A percentile compares a stretch with the other conserved stretches of the same genome.
Conservation (phyloP, 2,888 invertebrate species). For the Salticus scenicus region DNA sequence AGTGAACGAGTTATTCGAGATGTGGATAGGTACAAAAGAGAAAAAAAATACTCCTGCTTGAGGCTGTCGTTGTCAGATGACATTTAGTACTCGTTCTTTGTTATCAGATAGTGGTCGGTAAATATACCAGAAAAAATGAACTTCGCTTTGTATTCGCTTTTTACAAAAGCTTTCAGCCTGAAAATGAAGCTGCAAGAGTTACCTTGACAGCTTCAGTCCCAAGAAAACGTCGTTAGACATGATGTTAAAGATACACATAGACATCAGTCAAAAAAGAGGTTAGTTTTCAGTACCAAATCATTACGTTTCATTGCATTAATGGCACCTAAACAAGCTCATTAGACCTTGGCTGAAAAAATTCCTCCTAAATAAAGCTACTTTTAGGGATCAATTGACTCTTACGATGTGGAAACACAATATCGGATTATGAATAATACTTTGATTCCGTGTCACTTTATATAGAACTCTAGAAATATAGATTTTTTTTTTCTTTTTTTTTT, state of each 20-base stretch:
- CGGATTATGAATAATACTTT: not conserved
- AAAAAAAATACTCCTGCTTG: slow-evolving; percentile 24
- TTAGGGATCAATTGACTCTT: slow-evolving; percentile 1
- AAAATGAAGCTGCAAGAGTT: slow-evolving; percentile 43
- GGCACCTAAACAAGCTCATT: slow-evolving; percentile 57
- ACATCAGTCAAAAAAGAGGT: slow-evolving; percentile 5
- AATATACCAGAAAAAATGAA: slow-evolving; percentile 25
- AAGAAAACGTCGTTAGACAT: slow-evolving; percentile 28
- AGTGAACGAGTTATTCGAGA: slow-evolving; percentile 42
- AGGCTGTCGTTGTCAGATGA: slow-evolving; percentile 46
- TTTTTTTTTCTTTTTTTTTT: too few species aligned
- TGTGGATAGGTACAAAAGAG: slow-evolving; percentile 51
- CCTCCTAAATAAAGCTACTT: slow-evolving; percentile 39
- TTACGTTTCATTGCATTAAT: slow-evolving; percentile 43
- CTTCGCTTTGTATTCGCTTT: slow-evolving; percentile 47
- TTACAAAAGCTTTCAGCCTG: slow-evolving; percentile 38
- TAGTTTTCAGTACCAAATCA: slow-evolving; percentile 21
- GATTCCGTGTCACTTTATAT: not conserved
- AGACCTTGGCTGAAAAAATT: slow-evolving; percentile 37
- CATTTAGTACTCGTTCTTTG: slow-evolving; percentile 52
- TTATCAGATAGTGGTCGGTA: slow-evolving; percentile 54
- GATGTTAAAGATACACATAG: slow-evolving; percentile 18
- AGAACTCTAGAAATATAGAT: too few species aligned
- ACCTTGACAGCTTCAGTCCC: slow-evolving; percentile 35
- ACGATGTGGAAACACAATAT: slow-evolving; percentile 38